Base-by-base conservation (phyloP, 2,113 vertebrate genomes). In the Amphilophus citrinellus region DNA sequence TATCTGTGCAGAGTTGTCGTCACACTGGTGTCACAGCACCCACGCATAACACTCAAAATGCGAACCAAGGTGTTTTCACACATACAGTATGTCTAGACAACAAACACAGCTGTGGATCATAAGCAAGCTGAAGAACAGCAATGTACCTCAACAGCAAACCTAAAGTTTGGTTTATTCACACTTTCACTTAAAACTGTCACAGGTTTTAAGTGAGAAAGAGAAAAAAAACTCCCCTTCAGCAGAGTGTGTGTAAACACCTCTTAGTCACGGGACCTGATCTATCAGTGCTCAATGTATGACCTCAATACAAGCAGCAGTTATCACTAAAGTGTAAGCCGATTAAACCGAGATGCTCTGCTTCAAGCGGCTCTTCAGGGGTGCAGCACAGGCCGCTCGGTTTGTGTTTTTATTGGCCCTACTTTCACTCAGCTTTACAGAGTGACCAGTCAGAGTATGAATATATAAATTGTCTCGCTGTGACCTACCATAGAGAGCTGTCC, bases 401-500 rank as follows among this genome's bases (percentile, higher is more conserved):
- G 53, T 58, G 27, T 18, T 53, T 66, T 83, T 50, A 73, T 35
- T 65, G 68, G 17, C 18, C 27, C 71, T 57, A 82, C 24, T 50
- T 58, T 53, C 18, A 15, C n/a, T 22, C 7, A 66, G 44, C 37
- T 63, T 58, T 10, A 39, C 11, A 1, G 10, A 50, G 30, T 56
- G 50, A 61, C 60, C 37, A 1, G 50, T 73, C 30, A 18, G 37
- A 79, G 22, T 76, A 22, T 22, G 24, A 2, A 4, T 62, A 24
- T 30, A 71, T 13, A 18, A 35, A 10, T 6, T 7, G 42, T 7
- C 4, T 32, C 50, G 6, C 9, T 22, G 62, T 47, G 63, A 82
- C 98, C 94, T 95, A 99, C 98, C 98, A 4, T 99, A 99, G 71
- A 99, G 98, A 89, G 98, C 98, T 87, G 98, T 99, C 98, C 98